phyloP scores from a whole-genome alignment of 2,888 invertebrate species.

The Nemotelus pantherinus region DNA sequence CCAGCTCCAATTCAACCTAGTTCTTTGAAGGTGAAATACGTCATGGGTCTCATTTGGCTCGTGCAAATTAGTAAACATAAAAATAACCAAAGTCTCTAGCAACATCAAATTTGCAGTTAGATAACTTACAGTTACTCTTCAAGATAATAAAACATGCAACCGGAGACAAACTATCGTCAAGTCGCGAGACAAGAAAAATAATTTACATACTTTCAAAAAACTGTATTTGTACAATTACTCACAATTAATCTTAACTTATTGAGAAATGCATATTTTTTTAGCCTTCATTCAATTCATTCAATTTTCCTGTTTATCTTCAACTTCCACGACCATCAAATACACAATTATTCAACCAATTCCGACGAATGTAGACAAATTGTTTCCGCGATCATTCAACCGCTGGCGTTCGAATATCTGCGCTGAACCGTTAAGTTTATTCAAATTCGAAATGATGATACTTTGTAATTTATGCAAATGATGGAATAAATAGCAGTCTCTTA shows the following conservation, averaged over 20 bases:
- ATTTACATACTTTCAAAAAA: too few species aligned
- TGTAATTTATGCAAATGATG: constrained; percentile 28
- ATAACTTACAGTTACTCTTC: too few species aligned
- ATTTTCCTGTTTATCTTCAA: background rate
- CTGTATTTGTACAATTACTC: too few species aligned
- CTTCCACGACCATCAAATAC: background rate
- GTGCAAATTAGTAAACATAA: too few species aligned
- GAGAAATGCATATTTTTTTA: background rate
- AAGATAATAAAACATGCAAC: too few species aligned
- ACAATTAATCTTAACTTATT: background rate
- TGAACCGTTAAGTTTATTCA: constrained; percentile 19
- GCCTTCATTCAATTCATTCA: background rate
- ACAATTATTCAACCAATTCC: background rate
- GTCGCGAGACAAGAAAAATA: too few species aligned
- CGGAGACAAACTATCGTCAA: too few species aligned
- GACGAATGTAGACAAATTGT: background rate
- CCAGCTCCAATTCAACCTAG: too few species aligned
- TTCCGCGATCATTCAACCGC: background rate
- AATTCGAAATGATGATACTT: background rate
- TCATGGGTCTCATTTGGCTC: too few species aligned
- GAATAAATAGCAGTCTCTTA: constrained; percentile 2
- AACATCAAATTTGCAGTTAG: too few species aligned
- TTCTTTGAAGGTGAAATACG: too few species aligned
- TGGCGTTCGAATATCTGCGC: background rate
- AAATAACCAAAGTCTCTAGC: too few species aligned